phyloP scores from a whole-genome alignment of 2,888 invertebrate species.

The Leptinotarsa tumamoca region DNA sequence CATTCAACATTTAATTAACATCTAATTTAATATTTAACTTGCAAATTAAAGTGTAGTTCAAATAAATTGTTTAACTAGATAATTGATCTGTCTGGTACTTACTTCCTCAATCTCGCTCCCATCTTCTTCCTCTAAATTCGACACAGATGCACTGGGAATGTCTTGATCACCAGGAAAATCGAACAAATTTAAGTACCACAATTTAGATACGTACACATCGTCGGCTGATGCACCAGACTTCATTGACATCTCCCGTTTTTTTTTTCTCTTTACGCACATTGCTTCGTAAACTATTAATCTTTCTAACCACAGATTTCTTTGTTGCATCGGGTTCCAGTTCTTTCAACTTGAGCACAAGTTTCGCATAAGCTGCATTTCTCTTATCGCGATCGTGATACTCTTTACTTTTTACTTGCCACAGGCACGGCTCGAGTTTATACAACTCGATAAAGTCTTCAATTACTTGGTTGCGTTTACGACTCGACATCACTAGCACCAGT shows the following conservation, averaged over 20 bases:
- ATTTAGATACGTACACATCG: slow-evolving; percentile 22
- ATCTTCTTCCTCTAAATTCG: slow-evolving; percentile 7
- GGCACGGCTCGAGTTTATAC: slow-evolving; percentile 25
- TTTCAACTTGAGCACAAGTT: slow-evolving; percentile 41
- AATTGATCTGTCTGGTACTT: slow-evolving; percentile 2
- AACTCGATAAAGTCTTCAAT: slow-evolving; percentile 12
- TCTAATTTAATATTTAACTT: neutral
- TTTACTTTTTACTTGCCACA: slow-evolving; percentile 50
- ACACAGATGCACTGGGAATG: slow-evolving; percentile 18
- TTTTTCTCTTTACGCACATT: slow-evolving; percentile 47
- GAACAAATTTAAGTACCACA: slow-evolving; percentile 29
- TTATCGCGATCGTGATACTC: slow-evolving; percentile 50
- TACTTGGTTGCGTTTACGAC: neutral
- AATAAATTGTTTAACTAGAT: slow-evolving; percentile 11
- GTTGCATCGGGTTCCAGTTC: slow-evolving; percentile 41
- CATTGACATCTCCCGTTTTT: slow-evolving; percentile 34
- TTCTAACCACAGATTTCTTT: slow-evolving; percentile 45
- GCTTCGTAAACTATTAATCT: slow-evolving; percentile 49
- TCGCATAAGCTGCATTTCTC: slow-evolving; percentile 43
- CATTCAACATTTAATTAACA: too few species aligned
- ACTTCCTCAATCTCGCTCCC: neutral
- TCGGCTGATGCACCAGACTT: slow-evolving; percentile 31
- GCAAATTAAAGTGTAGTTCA: slow-evolving; percentile 7
- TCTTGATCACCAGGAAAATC: slow-evolving; percentile 30
- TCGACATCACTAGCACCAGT: too few species aligned